phyloP scores from a whole-genome alignment of 1,140 invertebrate genomes.

The Zaprionus taronus region DNA sequence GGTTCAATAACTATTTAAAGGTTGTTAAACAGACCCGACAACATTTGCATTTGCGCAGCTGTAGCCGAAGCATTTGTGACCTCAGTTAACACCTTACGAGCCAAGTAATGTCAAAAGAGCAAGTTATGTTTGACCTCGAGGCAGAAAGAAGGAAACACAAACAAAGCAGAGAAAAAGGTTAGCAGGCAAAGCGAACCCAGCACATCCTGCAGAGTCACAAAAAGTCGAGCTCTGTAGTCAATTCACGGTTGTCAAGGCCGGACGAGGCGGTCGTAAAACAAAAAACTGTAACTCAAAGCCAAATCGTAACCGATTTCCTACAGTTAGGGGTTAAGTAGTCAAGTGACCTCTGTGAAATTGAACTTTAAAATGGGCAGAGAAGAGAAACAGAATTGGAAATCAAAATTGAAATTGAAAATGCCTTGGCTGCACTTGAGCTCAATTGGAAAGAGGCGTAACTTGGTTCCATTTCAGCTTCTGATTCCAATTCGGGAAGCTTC shows the following conservation, averaged over 20 bases:
- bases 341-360: constrained; percentile 60
- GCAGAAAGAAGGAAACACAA: constrained; percentile 37
- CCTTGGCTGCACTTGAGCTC: constrained; percentile 76
- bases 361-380: constrained; percentile 50
- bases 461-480: constrained; percentile 5
- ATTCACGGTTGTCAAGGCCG: constrained; percentile 49
- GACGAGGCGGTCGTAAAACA: constrained; percentile 54
- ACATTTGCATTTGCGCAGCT: constrained; percentile 48
- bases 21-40: neutral
- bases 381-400: neutral
- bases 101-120: constrained; percentile 24
- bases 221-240: constrained; percentile 20
- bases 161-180: constrained; percentile 42
- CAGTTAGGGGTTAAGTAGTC: constrained; percentile 65
- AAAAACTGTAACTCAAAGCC: constrained; percentile 15
- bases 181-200: constrained; percentile 38
- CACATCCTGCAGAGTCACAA: constrained; percentile 42
- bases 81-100: constrained; percentile 56
- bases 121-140: constrained; percentile 30
- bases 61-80: constrained; percentile 34
- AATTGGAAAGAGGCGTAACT: constrained; percentile 60
- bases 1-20: neutral
- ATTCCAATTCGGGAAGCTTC: constrained; percentile 11
- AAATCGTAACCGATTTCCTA: constrained; percentile 1
- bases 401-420: constrained; percentile 44